phyloP scores from a whole-genome alignment of 2,113 vertebrate species.

The Phycodurus eques region DNA sequence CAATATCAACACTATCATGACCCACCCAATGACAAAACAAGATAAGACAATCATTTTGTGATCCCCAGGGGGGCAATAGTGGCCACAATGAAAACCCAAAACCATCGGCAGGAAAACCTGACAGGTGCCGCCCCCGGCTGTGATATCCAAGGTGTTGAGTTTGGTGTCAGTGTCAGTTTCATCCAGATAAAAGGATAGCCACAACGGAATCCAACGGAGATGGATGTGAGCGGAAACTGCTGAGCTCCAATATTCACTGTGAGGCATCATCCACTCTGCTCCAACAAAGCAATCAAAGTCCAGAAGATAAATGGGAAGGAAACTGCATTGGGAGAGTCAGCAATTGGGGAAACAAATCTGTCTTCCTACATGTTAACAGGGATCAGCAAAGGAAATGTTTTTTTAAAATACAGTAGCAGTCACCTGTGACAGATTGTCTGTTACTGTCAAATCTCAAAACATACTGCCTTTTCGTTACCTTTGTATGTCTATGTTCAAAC shows the following conservation, averaged over 20 bases:
- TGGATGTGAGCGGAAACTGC: constrained; percentile 34
- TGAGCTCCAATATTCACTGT: constrained; percentile 30
- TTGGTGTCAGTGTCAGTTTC: constrained; percentile 18
- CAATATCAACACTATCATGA: too few relatives aligned
- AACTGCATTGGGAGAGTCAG: constrained; percentile 40
- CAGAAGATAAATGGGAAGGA: constrained; percentile 46
- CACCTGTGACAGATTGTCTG: constrained; percentile 23
- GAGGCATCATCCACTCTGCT: constrained; percentile 24
- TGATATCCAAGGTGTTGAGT: constrained; percentile 15
- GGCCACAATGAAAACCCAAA: not conserved
- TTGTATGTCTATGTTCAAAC: not conserved
- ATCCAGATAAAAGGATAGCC: constrained; percentile 17
- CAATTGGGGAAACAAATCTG: constrained; percentile 51
- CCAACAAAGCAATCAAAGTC: constrained; percentile 50
- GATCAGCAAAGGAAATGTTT: constrained; percentile 48
- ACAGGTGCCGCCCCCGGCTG: constrained; percentile 11
- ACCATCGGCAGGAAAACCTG: not conserved
- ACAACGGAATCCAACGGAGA: constrained; percentile 30
- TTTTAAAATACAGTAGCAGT: constrained; percentile 40
- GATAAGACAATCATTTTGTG: too few relatives aligned
- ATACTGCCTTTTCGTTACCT: constrained; percentile 15
- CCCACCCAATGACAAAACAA: too few relatives aligned
- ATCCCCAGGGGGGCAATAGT: not conserved
- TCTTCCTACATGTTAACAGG: constrained; percentile 44
- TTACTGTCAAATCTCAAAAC: constrained; percentile 8